Conservation (phyloP, 1,140 invertebrate species). For the Diuraphis noxia region DNA sequence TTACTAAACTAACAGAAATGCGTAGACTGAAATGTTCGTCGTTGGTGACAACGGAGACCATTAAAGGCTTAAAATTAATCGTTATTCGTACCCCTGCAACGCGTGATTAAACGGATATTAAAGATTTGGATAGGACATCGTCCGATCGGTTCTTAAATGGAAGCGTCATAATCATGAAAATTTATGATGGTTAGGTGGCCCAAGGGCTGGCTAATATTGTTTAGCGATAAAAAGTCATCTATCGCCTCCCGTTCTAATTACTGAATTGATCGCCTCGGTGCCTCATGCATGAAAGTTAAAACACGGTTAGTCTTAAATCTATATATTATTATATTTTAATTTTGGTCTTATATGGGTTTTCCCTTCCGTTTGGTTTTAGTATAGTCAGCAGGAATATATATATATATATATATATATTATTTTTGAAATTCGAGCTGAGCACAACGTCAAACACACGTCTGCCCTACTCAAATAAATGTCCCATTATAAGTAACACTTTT, state of each 20-base stretch:
- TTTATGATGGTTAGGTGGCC: not conserved
- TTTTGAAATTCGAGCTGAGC: not conserved
- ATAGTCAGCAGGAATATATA: not conserved
- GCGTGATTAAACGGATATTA: not conserved
- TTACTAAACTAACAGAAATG: not conserved
- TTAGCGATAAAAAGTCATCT: not conserved
- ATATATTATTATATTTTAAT: not conserved
- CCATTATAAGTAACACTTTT: not conserved
- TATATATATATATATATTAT: too few species aligned
- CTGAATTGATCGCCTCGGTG: not conserved
- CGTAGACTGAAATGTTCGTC: not conserved
- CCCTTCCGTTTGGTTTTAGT: not conserved
- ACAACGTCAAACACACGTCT: not conserved
- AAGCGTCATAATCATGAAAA: not conserved
- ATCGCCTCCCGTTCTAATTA: not conserved
- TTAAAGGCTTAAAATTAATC: constrained; percentile 5
- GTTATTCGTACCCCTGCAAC: not conserved
- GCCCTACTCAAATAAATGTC: constrained; percentile 2
- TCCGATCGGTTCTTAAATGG: not conserved
- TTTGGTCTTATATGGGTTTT: not conserved
- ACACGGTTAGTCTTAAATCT: not conserved
- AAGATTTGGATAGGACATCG: not conserved
- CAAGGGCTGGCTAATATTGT: not conserved
- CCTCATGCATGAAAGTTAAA: not conserved
- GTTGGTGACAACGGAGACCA: not conserved